These are phyloP conservation scores for Tachuris rubrigastra DNA, from an alignment of 2,113 vertebrate genomes.

Conservation along the genomic window DNA sequence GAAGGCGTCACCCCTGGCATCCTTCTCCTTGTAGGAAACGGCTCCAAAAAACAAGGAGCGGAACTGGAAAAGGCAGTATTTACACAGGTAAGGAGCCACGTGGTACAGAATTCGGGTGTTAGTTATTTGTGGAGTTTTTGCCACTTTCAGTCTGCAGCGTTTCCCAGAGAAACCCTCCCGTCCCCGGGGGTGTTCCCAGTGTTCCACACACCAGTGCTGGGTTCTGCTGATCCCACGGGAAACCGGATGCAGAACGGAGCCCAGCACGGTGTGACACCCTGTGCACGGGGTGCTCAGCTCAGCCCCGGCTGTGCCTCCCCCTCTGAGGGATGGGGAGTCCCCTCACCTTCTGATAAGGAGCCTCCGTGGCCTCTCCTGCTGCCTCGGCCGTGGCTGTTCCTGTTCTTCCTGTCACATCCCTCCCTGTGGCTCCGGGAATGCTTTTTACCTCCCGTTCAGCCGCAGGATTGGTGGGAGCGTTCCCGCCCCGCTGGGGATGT, in stretches of 20 bases:
- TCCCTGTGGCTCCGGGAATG: neutral
- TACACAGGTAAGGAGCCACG: neutral
- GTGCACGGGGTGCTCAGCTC: rapidly evolving
- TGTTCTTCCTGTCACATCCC: rapidly evolving
- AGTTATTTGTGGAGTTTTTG: neutral
- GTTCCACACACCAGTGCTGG: rapidly evolving
- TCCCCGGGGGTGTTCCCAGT: neutral
- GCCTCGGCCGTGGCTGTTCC: rapidly evolving
- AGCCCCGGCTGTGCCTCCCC: neutral
- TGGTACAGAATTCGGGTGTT: neutral
- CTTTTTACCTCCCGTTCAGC: neutral
- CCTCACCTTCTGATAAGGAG: conserved; percentile 45
- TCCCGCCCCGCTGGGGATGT: neutral
- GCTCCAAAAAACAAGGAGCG: conserved; percentile 86
- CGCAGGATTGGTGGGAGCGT: rapidly evolving
- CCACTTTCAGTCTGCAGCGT: rapidly evolving
- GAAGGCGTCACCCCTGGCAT: neutral
- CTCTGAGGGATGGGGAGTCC: neutral
- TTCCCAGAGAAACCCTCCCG: neutral
- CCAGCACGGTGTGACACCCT: rapidly evolving
- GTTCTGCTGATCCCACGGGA: neutral
- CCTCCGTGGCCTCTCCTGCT: neutral
- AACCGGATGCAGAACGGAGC: rapidly evolving
- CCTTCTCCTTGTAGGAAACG: conserved; percentile 65
- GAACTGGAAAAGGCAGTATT: conserved; percentile 72